Conservation (phyloP, 2,113 vertebrate genomes). For the Nesospiza acunhae region DNA sequence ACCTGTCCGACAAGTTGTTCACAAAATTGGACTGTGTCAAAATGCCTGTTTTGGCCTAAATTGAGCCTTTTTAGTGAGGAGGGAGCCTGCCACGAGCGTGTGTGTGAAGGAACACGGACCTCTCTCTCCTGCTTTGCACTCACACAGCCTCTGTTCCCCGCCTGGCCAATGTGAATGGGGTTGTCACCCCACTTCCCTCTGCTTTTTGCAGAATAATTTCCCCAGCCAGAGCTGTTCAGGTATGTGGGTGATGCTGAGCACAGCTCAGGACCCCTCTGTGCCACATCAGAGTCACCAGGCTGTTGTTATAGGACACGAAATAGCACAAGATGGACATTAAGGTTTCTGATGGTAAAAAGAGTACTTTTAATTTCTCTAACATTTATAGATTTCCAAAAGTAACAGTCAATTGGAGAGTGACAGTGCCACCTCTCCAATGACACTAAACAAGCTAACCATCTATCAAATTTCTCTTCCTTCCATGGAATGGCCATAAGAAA, state of each 20-base stretch:
- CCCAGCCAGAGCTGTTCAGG: background rate
- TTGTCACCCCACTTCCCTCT: background rate
- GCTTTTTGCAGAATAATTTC: fast-evolving
- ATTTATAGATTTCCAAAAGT: too few relatives aligned
- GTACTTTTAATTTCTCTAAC: too few relatives aligned
- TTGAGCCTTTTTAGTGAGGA: background rate
- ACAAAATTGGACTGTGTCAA: background rate
- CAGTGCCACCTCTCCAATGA: too few relatives aligned
- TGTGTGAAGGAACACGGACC: fast-evolving
- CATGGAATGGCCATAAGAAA: too few relatives aligned
- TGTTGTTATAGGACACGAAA: too few relatives aligned
- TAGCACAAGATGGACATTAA: too few relatives aligned
- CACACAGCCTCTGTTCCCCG: background rate
- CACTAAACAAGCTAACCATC: too few relatives aligned
- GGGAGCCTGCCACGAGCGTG: fast-evolving
- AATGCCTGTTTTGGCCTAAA: background rate
- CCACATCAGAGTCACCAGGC: fast-evolving
- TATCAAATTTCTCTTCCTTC: too few relatives aligned
- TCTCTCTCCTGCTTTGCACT: background rate
- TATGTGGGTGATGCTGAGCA: fast-evolving
- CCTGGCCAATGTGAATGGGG: fast-evolving
- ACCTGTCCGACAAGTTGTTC: background rate
- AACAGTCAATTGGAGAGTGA: too few relatives aligned
- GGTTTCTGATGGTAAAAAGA: too few relatives aligned
- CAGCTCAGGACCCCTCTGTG: background rate